Base-by-base conservation (phyloP, 2,888 invertebrate species). In the Malacosoma neustria region DNA sequence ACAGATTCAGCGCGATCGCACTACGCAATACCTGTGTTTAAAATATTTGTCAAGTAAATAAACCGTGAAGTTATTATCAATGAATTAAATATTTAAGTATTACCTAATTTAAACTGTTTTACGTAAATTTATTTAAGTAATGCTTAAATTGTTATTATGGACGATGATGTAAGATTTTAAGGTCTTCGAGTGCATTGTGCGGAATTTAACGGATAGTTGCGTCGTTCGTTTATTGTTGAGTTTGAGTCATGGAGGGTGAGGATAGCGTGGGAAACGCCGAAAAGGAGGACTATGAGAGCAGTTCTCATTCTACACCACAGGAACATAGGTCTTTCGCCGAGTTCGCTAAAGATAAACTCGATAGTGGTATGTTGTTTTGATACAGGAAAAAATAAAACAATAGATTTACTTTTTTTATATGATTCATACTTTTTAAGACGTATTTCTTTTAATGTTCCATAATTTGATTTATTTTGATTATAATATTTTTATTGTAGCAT, bases 101-200 rank as follows among this genome's bases (percentile, higher is more conserved):
- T 22, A 22, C 12, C 3, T 6, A 14, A 14, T 13, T 29, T 33
- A 34, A 30, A 5, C 14, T 33, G 32, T 9, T 7, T 22, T 34
- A 15, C 30, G 12, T 29, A 9, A 6, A 11, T 30, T 2, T 33
- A 29, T 30, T 11, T 36, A 15, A 33, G 11, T 14, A 14, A 15
- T 15, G n/a, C 9, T 14, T 7, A 39, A 39, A 54, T 4, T 50
- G 50, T 54, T 77, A 72, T 71, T 72, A 57, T 72, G 51, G 66
- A 69, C 70, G 85, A 81, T 85, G 85, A 85, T 85, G 85, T 85
- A 85, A 85, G 84, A 73, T 69, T 49, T 65, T 70, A 75, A 75
- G 72, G 71, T 62, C 67, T 61, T 40, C 39, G 34, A 38, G 35
- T 34, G 30, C 51, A 49, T 57, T 57, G 60, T 64, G 63, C 54